Base-by-base conservation (phyloP, 2,888 invertebrate species). In the Parochlus steinenii region DNA sequence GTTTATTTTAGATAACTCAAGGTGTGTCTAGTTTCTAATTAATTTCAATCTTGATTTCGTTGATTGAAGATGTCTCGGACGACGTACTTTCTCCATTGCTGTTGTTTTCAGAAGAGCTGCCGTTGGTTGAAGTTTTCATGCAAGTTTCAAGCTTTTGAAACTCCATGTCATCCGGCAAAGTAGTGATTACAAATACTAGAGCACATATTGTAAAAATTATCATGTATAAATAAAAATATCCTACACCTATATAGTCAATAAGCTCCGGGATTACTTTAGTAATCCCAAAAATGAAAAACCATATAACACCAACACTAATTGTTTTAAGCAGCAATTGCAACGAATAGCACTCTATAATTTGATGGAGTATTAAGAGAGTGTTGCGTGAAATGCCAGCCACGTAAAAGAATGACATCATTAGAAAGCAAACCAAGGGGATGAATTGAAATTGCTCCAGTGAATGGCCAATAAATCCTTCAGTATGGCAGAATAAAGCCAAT, bases 181-280 rank as follows among this genome's bases (percentile, higher is more conserved):
- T n/a, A n/a, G n/a, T n/a, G n/a, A 6, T 11, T 6, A 34, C 11
- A 8, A 27, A 27, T 16, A 34, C 15, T 15, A 34, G 10, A 6
- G 27, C 19, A 5, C 17, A 11, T 6, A 34, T 24, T 4, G 22
- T 27, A 10, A 34, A 27, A 26, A 34, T 19, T 5, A 34, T 67
- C 52, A 80, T 83, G 39, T 74, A 55, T 59, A 68, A 72, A 42
- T 82, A 70, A 1, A 75, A 67, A 52, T 68, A 69, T 2, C 70
- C 70, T 10, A 64, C 56, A n/a, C 67, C 67, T 1, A 74, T 58
- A 28, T 51, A 43, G 4, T 55, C 55, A 1, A 63, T 55, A 44
- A 81, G 55, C 39, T 70, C 68, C 42, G 70, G 66, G 31, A 76
- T 79, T 15, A 69, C 48, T 40, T 68, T 67, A 0, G 74, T 72